Evolutionary conservation across 1,140 invertebrate species (phyloP).

Genomic region (Cataglyphis hispanica): DNA sequence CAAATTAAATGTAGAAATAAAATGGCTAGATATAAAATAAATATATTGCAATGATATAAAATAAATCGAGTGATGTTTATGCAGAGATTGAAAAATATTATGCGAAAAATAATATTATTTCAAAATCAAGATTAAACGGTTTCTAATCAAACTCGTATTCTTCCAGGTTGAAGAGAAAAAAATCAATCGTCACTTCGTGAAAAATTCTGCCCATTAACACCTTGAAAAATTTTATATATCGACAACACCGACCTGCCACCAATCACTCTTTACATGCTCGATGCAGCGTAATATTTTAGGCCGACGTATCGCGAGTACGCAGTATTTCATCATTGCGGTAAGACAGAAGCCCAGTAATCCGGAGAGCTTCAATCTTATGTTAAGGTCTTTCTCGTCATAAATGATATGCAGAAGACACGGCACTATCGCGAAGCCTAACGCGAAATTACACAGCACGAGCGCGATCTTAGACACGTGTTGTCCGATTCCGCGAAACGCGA

Average conservation of each 20-base stretch:
- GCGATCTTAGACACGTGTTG: slow-evolving; percentile 4
- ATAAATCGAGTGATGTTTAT: not conserved
- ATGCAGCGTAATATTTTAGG: slow-evolving; percentile 61
- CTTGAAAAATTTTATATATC: slow-evolving; percentile 13
- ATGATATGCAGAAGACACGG: slow-evolving; percentile 51
- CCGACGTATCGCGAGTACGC: slow-evolving; percentile 44
- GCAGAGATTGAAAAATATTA: not conserved
- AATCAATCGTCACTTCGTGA: not conserved
- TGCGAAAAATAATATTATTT: not conserved
- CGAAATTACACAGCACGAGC: slow-evolving; percentile 41
- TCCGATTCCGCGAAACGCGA: slow-evolving; percentile 1
- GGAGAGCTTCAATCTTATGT: slow-evolving; percentile 39
- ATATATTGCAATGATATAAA: not conserved
- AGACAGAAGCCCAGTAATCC: slow-evolving; percentile 59
- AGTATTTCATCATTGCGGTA: slow-evolving; percentile 64
- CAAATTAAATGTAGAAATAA: too few relatives aligned
- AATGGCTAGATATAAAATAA: not conserved
- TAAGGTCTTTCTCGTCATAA: slow-evolving; percentile 49
- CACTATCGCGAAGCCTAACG: slow-evolving; percentile 55
- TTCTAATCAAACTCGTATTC: not conserved
- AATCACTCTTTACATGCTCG: slow-evolving; percentile 66
- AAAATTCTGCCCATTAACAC: not conserved
- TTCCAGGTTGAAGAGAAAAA: not conserved
- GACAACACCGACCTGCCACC: slow-evolving; percentile 46
- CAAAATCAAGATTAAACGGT: not conserved